Evolutionary conservation across 2,797 vertebrate species (phyloP), one percentile per base, ranked within the genome.

Genomic region (Phrynocephalus vlangalii): DNA sequence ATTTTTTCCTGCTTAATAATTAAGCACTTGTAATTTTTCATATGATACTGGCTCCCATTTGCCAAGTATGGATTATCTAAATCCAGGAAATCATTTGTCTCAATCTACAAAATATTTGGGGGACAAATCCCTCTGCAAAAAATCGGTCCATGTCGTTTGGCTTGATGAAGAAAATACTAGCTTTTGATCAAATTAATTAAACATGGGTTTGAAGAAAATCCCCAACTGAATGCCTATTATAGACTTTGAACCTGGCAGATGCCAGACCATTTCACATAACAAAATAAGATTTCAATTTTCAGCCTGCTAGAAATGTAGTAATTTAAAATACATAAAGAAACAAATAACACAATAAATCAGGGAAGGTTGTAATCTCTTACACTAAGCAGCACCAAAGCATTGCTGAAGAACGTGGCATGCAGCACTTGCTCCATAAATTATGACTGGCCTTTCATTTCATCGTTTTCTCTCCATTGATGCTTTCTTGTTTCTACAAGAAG

Each of bases 11-110:
- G 3, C 22, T 6, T 5, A 30, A 1, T n/a, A 91, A 68, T 24
- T 50, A 44, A 3, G n/a, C 0, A 6, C 86, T 92, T 84, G 48
- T 16, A 73, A 91, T 90, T 92, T 87, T 83, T 84, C 73, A 67
- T 30, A 30, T 88, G 28, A n/a, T 56, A 8, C 60, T 11, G 11
- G 24, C 28, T 87, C 71, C 83, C 72, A 89, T 72, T 90, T 73
- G 85, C 30, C 72, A 38, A 68, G 72, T 38, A 18, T 38, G 44
- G 30, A 76, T 78, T 60, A 63, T 79, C 83, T 70, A 71, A 87
- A 72, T 56, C 86, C 84, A 82, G 70, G 82, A 84, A 92, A 87
- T 28, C 80, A 9, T 71, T 82, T 0, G 0, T 22, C 75, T 79
- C 83, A 50, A 93, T 86, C 89, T 88, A 0, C 28, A 85, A 87